Evolutionary conservation across 2,797 vertebrate species (phyloP), one percentile per base, ranked within the genome.

Genomic region (Perodicticus potto): DNA sequence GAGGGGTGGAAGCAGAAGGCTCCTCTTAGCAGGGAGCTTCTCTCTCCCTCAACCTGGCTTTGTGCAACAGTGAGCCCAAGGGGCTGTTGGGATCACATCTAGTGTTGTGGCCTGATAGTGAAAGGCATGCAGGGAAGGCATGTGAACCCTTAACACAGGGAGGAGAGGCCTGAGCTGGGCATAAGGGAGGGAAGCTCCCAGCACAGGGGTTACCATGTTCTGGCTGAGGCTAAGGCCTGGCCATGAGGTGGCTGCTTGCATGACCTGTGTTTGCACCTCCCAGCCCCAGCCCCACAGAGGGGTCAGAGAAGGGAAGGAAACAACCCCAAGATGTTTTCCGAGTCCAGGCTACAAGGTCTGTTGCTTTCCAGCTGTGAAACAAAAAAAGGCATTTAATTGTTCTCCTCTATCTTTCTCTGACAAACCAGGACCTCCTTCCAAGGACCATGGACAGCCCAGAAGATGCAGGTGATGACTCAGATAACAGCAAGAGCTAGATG

Each of bases 71-170:
- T 1, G 89, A 97, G 86, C 92, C 57, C 3, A n/a, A 86, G 89
- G 92, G 98, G 96, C 49, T 93, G 97, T 97, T 98, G 97, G 98
- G 97, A 97, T 97, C 97, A 97, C 97, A 97, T 16, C 97, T 97
- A 95, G 96, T 96, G 96, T 97, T 89, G 0, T 97, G 97, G 97
- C 96, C 98, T 97, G 96, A 97, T 98, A 98, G 98, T 97, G 97
- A 98, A 97, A 98, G 97, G 91, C 97, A 98, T 93, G 0, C 88
- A 82, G 94, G 86, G 40, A 91, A 95, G 86, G 97, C 95, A 96
- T 97, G 96, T 88, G 96, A 98, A 69, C 95, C 95, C 96, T 98
- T 97, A 97, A 97, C 94, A 97, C 92, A 89, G 94, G 87, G 96
- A 96, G 98, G 97, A 78, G 97, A 97, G 97, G 98, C 95, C 88